These are phyloP conservation scores for Corapipo altera DNA, from an alignment of 2,113 vertebrate species.

Conservation along the genomic window DNA sequence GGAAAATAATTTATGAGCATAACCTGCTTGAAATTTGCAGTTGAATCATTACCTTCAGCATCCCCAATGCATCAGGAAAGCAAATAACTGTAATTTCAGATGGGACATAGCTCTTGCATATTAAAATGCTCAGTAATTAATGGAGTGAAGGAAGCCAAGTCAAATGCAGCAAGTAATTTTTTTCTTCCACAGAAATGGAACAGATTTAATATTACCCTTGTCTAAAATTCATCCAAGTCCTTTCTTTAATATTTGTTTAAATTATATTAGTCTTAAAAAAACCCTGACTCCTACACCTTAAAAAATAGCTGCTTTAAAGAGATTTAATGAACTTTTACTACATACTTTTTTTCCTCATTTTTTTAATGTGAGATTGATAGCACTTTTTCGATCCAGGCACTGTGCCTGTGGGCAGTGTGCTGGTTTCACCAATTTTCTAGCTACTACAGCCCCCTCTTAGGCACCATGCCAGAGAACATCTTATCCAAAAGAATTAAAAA, in stretches of 20 bases:
- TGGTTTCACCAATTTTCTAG: not conserved
- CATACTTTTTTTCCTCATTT: not conserved
- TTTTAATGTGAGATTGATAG: not conserved
- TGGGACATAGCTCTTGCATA: not conserved
- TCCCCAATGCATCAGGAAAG: not conserved
- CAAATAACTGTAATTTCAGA: not conserved
- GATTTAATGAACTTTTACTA: not conserved
- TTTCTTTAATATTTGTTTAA: conserved; percentile 21
- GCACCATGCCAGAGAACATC: not conserved
- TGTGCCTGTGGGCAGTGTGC: not conserved
- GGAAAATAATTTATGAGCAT: not conserved
- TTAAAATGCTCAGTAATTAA: not conserved
- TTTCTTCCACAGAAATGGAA: not conserved
- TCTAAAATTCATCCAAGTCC: not conserved
- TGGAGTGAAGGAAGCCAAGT: not conserved
- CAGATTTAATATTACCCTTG: not conserved
- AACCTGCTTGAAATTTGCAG: conserved; percentile 51
- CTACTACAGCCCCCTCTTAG: not conserved
- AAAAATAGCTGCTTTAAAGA: not conserved
- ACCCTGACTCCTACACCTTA: not conserved
- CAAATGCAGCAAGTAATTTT: not conserved
- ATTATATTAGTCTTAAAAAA: not conserved
- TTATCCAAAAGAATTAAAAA: not conserved
- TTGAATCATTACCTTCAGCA: not conserved
- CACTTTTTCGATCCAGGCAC: not conserved